phyloP scores from a whole-genome alignment of 35 echinoderm and acorn worm species.

The Heliocidaris tuberculata region DNA sequence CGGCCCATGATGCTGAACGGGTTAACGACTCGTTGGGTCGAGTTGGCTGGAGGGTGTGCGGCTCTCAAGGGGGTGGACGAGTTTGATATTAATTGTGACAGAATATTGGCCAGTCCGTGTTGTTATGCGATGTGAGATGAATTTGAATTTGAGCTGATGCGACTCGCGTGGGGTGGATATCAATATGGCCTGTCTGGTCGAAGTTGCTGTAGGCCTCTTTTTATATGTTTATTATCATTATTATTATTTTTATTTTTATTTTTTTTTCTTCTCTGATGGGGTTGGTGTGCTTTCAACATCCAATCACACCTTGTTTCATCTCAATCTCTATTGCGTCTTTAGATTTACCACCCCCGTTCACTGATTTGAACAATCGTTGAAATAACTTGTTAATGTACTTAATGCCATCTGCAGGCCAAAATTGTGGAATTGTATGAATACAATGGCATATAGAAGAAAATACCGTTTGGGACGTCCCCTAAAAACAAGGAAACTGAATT shows the following conservation, averaged over 20 bases:
- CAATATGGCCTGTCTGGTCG: background rate
- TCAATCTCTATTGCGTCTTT: too few species aligned
- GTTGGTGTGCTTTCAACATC: background rate
- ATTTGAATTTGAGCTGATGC: background rate
- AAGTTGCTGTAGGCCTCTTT: background rate
- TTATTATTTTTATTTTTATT: too few species aligned
- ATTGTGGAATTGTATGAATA: too few species aligned
- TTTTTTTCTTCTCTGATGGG: background rate
- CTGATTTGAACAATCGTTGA: too few species aligned
- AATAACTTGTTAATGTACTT: too few species aligned
- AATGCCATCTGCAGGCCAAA: too few species aligned
- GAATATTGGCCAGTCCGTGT: background rate
- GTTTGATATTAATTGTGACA: constrained; percentile 12
- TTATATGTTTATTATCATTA: background rate
- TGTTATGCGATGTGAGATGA: background rate
- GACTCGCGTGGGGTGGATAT: background rate
- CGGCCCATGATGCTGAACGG: background rate
- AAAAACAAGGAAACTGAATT: too few species aligned
- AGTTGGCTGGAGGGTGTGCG: background rate
- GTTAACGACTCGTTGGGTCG: background rate
- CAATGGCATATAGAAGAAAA: too few species aligned
- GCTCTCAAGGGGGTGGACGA: background rate
- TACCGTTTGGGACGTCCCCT: too few species aligned
- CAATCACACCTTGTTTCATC: too few species aligned
- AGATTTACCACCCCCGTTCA: too few species aligned